A percentile compares a stretch with the other conserved stretches of the same genome.
Evolutionary conservation across 2,797 vertebrate species (phyloP).

Genomic region (Eulemur coronatus): DNA sequence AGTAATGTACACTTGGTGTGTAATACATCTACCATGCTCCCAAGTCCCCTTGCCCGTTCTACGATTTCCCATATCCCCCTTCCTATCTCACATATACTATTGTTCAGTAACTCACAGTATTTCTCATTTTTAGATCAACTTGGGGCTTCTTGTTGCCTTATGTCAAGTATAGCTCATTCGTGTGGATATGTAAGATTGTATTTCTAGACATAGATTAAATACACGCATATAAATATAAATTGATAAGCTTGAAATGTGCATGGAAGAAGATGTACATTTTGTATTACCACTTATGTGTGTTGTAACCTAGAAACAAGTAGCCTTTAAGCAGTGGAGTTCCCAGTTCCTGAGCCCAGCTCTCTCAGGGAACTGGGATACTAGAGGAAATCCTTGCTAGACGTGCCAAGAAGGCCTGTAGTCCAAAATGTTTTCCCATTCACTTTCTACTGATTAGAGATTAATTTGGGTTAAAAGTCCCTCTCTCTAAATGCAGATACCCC

Average conservation of each 20-base stretch:
- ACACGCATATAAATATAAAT: neutral
- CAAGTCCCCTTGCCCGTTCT: neutral
- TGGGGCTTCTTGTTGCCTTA: neutral
- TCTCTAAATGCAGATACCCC: neutral
- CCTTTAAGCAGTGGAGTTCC: neutral
- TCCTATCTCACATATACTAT: neutral
- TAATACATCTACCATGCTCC: neutral
- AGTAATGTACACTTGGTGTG: neutral
- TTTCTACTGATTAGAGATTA: constrained; percentile 1
- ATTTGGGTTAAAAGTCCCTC: constrained; percentile 19
- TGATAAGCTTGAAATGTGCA: neutral
- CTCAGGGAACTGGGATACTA: neutral
- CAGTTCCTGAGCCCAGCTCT: neutral
- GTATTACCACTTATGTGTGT: neutral
- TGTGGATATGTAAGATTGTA: neutral
- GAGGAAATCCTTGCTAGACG: neutral
- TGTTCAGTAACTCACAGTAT: neutral
- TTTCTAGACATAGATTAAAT: constrained; percentile 38
- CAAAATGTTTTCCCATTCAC: neutral
- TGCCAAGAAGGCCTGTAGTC: neutral
- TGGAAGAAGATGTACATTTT: neutral
- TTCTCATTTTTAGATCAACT: constrained; percentile 23
- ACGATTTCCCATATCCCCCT: neutral
- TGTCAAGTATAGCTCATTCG: neutral
- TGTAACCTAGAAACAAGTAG: constrained; percentile 4